phyloP scores from a whole-genome alignment of 64 coral and sea anemone species.

The Pachyseris speciosa region DNA sequence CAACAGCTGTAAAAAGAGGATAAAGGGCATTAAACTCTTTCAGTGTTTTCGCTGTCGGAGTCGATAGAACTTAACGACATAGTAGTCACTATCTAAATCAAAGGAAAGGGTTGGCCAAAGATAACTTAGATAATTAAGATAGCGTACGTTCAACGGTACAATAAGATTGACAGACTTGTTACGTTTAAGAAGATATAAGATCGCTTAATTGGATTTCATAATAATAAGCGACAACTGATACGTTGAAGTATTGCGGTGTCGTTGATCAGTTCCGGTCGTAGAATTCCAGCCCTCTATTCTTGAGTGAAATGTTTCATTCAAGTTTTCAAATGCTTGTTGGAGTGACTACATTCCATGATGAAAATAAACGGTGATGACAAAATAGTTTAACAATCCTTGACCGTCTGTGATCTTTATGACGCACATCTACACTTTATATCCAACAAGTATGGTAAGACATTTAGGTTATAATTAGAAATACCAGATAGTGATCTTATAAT shows the following conservation, averaged over 20 bases:
- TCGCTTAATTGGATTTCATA: not conserved
- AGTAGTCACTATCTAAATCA: not conserved
- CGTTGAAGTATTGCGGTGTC: not conserved
- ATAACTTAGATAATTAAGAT: conserved; percentile 9
- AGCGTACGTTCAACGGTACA: not conserved
- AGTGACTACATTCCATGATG: not conserved
- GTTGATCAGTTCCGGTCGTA: not conserved
- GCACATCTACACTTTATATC: no score
- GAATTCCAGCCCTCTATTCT: not conserved
- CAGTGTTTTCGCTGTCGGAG: no score
- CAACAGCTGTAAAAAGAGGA: conserved; percentile 29
- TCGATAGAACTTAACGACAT: no score
- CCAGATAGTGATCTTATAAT: no score
- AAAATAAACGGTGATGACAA: not conserved
- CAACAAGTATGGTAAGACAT: no score
- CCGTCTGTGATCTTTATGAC: no score
- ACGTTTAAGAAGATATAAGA: not conserved
- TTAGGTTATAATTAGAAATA: no score
- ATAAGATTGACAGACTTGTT: conserved; percentile 20
- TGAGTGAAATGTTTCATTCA: not conserved
- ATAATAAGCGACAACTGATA: not conserved
- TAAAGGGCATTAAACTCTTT: not conserved
- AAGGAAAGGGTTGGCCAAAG: not conserved
- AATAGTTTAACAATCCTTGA: no score
- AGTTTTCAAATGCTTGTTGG: not conserved